phyloP scores from a whole-genome alignment of 2,113 vertebrate species.

The Actenoides hombroni region DNA sequence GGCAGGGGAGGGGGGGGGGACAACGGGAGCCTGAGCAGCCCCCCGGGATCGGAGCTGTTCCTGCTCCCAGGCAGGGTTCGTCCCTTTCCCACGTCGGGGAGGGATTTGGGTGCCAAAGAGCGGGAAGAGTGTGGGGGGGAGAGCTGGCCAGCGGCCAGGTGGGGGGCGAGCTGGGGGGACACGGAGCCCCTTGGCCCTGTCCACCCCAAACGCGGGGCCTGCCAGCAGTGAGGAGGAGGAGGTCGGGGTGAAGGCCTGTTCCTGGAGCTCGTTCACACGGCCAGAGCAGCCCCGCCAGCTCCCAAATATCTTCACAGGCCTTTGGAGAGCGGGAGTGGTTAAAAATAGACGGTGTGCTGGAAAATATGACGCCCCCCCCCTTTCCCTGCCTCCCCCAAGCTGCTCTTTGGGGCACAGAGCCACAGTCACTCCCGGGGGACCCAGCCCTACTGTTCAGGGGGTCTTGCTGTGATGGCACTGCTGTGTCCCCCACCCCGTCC shows the following conservation, averaged over 20 bases:
- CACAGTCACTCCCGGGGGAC: background rate
- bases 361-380: constrained; percentile 15
- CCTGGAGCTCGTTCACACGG: background rate
- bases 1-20: background rate
- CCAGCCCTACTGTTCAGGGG: background rate
- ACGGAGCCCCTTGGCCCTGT: background rate
- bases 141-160: background rate
- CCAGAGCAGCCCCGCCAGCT: background rate
- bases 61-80: background rate
- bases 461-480: background rate
- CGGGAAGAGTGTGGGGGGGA: background rate
- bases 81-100: background rate
- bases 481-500: no score
- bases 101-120: background rate
- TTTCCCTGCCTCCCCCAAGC: background rate
- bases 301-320: background rate
- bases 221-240: background rate
- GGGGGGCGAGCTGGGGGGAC: background rate
- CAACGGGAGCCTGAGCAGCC: background rate
- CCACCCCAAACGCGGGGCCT: background rate
- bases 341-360: constrained; percentile 45
- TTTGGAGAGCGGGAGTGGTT: constrained; percentile 5
- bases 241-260: background rate
- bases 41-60: background rate
- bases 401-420: background rate